A percentile compares a stretch with the other conserved stretches of the same genome.
phyloP scores from a whole-genome alignment of 2,113 vertebrate species.

The Phyllostomus discolor region DNA sequence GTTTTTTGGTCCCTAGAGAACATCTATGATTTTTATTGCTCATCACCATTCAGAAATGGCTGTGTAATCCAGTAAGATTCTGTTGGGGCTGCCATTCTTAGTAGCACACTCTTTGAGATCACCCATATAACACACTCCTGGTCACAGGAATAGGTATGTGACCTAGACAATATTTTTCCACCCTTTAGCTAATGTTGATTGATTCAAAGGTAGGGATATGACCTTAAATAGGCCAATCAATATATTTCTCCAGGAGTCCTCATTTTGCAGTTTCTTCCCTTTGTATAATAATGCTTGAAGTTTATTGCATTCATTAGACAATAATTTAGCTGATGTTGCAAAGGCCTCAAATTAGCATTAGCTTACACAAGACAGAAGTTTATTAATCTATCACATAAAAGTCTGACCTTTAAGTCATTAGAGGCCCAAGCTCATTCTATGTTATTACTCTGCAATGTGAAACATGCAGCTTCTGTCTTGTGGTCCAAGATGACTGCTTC shows the following conservation, averaged over 20 bases:
- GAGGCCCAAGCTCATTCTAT: background rate
- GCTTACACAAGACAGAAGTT: background rate
- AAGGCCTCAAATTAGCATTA: background rate
- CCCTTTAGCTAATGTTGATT: background rate
- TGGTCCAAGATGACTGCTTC: background rate
- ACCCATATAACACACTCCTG: background rate
- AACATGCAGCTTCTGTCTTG: background rate
- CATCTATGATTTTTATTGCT: background rate
- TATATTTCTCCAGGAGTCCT: background rate
- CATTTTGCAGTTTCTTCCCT: background rate
- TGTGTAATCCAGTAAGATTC: background rate
- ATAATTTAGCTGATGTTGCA: background rate
- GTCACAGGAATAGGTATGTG: background rate
- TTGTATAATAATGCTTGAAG: background rate
- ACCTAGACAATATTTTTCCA: background rate
- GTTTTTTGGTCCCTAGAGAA: background rate
- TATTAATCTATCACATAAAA: background rate
- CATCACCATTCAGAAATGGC: background rate
- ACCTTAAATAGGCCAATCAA: background rate
- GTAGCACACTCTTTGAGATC: background rate
- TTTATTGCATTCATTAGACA: background rate
- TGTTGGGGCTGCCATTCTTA: background rate
- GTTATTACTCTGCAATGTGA: background rate
- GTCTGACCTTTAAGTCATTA: background rate
- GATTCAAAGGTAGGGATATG: background rate